Base-by-base conservation (phyloP, 2,797 vertebrate species). In the Ataeniobius toweri region DNA sequence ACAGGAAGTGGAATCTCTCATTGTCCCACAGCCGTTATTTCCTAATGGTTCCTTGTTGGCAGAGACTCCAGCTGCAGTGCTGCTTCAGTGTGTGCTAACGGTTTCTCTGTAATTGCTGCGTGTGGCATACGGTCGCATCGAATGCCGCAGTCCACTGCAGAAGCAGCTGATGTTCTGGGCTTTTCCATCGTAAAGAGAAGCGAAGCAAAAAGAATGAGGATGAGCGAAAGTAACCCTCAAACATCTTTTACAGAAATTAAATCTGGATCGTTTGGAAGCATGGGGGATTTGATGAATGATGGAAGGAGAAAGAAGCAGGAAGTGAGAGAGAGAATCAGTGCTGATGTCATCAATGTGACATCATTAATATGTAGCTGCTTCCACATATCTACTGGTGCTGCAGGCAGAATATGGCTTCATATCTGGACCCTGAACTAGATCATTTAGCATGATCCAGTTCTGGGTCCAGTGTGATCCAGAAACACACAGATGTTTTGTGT, bases 131-230 rank as follows among this genome's bases (percentile, higher is more conserved):
- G 88, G 90, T 82, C 67, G 78, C 74, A 9, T 13, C 76, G 77
- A 92, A 91, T 91, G 89, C 90, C 83, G 90, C 90, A 93, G 92
- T 91, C 89, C 86, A 65, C 90, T 86, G 91, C 90, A 91, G 91
- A 75, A 89, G 88, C 80, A 28, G 83, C 74, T 86, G 86, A 92
- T 89, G 90, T 91, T 85, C 89, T 69, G 85, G 89, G 85, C 85
- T 89, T 87, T 89, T 91, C 86, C 78, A 3, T 91, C 86, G 74
- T 93, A 91, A 93, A 94, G 87, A 71, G 89, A 92, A 91, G 88
- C 53, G 83, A 83, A 87, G 92, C 91, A 88, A 86, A 92, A 85
- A 90, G 83, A 92, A 92, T 13, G 36, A 36, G 36, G 88, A 90
- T 75, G 87, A 91, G 92, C 81, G 87, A 80, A 86, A 88, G 80